These are phyloP conservation scores for Varanus salvator DNA, from an alignment of 2,113 vertebrate species.

Conservation along the genomic window DNA sequence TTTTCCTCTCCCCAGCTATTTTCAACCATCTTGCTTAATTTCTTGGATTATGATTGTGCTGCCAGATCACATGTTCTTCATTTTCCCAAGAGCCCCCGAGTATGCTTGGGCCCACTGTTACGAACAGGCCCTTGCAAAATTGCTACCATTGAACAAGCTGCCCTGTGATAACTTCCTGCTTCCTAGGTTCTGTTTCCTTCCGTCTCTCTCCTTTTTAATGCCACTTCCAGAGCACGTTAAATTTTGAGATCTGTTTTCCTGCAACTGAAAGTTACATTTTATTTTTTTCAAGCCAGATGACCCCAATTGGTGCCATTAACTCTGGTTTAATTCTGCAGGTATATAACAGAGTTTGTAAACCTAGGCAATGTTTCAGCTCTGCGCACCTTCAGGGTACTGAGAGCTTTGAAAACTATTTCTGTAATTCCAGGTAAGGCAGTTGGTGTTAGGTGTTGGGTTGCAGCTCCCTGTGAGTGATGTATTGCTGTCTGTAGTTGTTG, in stretches of 20 bases:
- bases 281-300: constrained; percentile 19
- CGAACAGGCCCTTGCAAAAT: accelerated
- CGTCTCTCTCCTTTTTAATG: not conserved
- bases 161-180: not conserved
- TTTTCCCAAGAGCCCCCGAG: not conserved
- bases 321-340: constrained; percentile 99
- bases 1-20: not conserved
- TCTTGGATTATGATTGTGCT: not conserved
- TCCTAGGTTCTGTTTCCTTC: not conserved
- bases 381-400: constrained; percentile 98
- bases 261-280: constrained; percentile 2
- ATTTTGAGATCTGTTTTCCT: constrained; percentile 45
- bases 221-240: not conserved
- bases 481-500: constrained; percentile 88
- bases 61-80: not conserved
- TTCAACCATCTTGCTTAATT: not conserved
- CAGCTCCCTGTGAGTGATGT: constrained; percentile 90
- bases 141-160: accelerated
- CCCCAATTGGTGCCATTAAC: constrained; percentile 81
- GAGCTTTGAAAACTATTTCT: constrained; percentile 99
- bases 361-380: constrained; percentile 99
- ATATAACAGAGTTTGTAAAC: constrained; percentile 99
- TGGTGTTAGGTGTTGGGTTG: constrained; percentile 95
- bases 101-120: not conserved
- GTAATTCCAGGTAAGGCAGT: constrained; percentile 99